Base-by-base conservation (phyloP, 2,888 invertebrate species). In the Kuschelorhynchus macadamiae region DNA sequence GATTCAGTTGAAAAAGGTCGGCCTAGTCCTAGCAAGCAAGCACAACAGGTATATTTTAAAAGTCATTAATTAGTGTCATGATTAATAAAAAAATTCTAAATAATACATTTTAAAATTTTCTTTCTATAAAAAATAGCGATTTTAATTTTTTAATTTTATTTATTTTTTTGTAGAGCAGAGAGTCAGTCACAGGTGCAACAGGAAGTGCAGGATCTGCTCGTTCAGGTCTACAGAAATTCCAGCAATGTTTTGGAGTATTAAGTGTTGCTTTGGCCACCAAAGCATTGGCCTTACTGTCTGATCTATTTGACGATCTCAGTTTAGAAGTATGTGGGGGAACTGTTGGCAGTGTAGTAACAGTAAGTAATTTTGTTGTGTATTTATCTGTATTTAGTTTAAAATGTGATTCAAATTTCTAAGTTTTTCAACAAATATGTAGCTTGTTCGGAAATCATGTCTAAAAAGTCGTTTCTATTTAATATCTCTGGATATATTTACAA, bases 181-280 rank as follows among this genome's bases (percentile, higher is more conserved):
- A 69, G 33, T 41, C 64, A 7, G 14, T 44, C 85, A 12, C 67
- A 42, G 18, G 71, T 56, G 55, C 71, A 21, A 46, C 60, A 85
- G 16, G 86, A 85, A 70, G 65, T 32, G 60, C 17, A 86, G 88
- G 2, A 85, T 55, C 70, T 8, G 55, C 86, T 12, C 84, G 90
- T 46, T 89, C 91, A 2, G 91, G 91, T 78, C 85, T 92, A 0
- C 88, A 90, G 80, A 92, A 91, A 85, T 90, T 92, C 80, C 93
- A 92, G 83, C 95, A 95, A 84, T 93, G 94, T 30, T 93, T 96
- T 73, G 94, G 95, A 56, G 95, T 94, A 1, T 87, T 96, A 9
- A 94, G 94, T 78, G 96, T 96, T 16, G 96, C 96, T 0, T 87
- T 97, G 56, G 94, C 96, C 11, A 91, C 92, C 18, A 92, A 93